Evolutionary conservation across 2,797 vertebrate species (phyloP), one percentile per base, ranked within the genome.

Genomic region (Gallinago nigripennis): DNA sequence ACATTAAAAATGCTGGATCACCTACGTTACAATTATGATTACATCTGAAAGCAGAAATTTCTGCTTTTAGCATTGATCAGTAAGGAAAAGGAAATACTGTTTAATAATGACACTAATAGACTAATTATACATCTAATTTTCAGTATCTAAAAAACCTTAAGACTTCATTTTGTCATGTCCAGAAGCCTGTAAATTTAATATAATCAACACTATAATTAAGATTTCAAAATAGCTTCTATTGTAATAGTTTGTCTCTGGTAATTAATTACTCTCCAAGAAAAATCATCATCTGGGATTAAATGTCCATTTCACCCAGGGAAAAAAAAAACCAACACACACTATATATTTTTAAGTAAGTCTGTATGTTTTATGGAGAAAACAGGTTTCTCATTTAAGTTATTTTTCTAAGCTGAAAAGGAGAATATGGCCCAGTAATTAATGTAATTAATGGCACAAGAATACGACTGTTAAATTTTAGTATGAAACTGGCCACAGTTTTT

Each of bases 171-270:
- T 65, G 43, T 72, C 63, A 86, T 70, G 72, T 73, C 94, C 94
- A 95, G 84, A 89, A 85, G 65, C 46, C 60, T 87, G 50, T 43
- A 91, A 91, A 93, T 56, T 78, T 50, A 86, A 58, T 79, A 86
- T 37, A 82, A 79, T 50, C 71, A 85, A 93, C 61, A 71, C 14
- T 48, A 46, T 39, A 85, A 94, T 78, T 87, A 89, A 81, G 60
- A 90, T 58, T 89, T 82, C 33, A 69, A 87, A 95, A 89, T 72
- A 86, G 25, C 17, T 92, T 65, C 35, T 61, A 68, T 35, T 93
- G 41, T 61, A 87, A 16, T 28, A 72, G 37, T 68, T 91, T 57
- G 60, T 50, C 78, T 90, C 82, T 3, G 3, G 21, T 65, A 85
- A 80, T 85, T 93, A 88, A 94, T 78, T 82, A 86, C 21, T 76